Base-by-base conservation (phyloP, 2,888 invertebrate species). In the Ceratothoa steindachneri region DNA sequence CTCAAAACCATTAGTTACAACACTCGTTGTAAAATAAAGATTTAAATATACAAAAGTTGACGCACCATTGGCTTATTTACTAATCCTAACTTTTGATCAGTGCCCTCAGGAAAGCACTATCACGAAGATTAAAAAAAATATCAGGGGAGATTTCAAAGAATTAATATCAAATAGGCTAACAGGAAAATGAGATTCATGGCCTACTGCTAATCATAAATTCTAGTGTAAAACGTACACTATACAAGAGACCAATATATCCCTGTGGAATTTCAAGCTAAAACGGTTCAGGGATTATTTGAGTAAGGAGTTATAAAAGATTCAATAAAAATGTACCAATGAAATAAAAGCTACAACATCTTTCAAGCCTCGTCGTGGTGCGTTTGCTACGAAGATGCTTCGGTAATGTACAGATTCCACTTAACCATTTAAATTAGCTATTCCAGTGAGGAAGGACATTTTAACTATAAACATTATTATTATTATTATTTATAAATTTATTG, bases 161-260 rank as follows among this genome's bases (percentile, higher is more conserved):
- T 70, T 76, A 76, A 76, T 76, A 76, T 76, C 76, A 76, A n/a
- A 76, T 73, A 76, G 73, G 76, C 67, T 73, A 67, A 76, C 67
- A 64, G 70, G 71, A 76, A 73, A 73, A 60, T 27, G 76, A 76
- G 76, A 76, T 76, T 76, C 73, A 70, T 73, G 70, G 19, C 19
- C 27, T 7, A 73, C 65, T 76, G 68, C 67, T 76, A 73, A 76
- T 71, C 64, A 74, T 71, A 55, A 70, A 60, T 24, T 60, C 60
- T 60, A 73, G 76, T 76, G 73, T 76, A 76, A n/a, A 76, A 76
- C 73, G 68, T 73, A 76, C 73, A 76, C 76, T 76, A 73, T 76
- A 73, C 76, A 76, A 73, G 73, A 60, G 22, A 24, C 27, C 2
- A 60, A 24, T 24, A 51, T 51, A 60, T 60, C 60, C 60, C 41